Evolutionary conservation across 2,113 vertebrate genomes (phyloP).

Genomic region (Sarotherodon lohbergeri): DNA sequence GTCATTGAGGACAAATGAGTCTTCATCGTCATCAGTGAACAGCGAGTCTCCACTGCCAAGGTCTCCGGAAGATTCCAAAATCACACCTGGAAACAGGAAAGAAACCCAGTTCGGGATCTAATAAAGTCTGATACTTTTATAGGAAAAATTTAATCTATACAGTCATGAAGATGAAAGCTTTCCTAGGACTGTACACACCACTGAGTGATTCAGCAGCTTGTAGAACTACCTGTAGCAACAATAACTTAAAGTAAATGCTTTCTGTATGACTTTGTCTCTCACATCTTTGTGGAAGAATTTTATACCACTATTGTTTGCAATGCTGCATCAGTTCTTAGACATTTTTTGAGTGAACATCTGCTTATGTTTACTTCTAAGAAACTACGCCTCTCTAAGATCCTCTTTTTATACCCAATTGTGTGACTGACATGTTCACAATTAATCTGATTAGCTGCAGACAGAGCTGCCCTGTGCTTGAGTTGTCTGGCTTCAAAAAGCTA

Average conservation of each 20-base stretch:
- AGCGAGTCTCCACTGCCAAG: slow-evolving; percentile 88
- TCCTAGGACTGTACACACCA: background rate
- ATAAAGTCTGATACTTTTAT: background rate
- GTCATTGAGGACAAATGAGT: slow-evolving; percentile 73
- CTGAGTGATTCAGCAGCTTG: background rate
- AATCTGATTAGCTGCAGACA: background rate
- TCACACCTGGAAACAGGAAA: slow-evolving; percentile 63
- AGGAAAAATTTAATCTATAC: background rate
- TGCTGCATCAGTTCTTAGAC: background rate
- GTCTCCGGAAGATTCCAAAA: slow-evolving; percentile 89
- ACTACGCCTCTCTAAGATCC: background rate
- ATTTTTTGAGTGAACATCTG: background rate
- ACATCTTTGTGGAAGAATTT: background rate
- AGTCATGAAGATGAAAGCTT: background rate
- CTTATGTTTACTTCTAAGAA: background rate
- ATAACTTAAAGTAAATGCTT: background rate
- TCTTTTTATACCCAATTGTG: background rate
- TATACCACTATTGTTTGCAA: background rate
- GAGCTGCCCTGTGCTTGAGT: background rate
- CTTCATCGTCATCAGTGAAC: slow-evolving; percentile 72
- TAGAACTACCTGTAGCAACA: background rate
- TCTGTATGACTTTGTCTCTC: background rate
- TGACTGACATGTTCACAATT: background rate
- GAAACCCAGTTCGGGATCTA: background rate
- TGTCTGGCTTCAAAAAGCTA: background rate